These are phyloP conservation scores for Tortricodes alternella DNA, from an alignment of 2,888 invertebrate genomes.

Conservation along the genomic window DNA sequence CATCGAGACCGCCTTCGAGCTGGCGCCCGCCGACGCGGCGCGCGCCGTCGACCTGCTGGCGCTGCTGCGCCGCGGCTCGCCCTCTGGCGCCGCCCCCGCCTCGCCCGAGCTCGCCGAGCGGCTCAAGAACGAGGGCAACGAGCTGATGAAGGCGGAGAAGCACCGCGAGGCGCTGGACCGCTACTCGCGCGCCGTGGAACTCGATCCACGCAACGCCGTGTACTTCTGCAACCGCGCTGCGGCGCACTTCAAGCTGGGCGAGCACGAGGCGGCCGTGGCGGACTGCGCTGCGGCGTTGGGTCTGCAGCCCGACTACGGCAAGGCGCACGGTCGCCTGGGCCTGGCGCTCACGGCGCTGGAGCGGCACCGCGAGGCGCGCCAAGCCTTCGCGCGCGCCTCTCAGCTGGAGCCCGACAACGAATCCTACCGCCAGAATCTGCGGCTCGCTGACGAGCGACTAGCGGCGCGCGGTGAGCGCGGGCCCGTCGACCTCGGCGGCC, in stretches of 20 bases:
- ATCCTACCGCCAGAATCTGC: conserved; percentile 93
- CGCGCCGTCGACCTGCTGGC: conserved; percentile 61
- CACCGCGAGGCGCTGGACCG: conserved; percentile 91
- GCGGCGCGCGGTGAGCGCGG: conserved; percentile 86
- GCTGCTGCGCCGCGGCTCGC: conserved; percentile 51
- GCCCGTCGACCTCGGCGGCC: conserved; percentile 82
- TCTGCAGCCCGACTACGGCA: conserved; percentile 95
- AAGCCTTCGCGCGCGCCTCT: conserved; percentile 93
- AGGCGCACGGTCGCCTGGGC: conserved; percentile 97
- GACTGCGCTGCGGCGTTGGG: conserved; percentile 95
- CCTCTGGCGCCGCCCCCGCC: conserved; percentile 84
- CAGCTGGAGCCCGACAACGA: conserved; percentile 96
- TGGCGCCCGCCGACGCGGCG: conserved; percentile 78
- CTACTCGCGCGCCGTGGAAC: conserved; percentile 94
- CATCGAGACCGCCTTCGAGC: conserved; percentile 93
- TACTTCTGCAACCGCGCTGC: conserved; percentile 99
- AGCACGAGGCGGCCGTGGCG: conserved; percentile 91
- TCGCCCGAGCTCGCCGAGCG: conserved; percentile 86
- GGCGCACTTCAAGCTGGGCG: conserved; percentile 94
- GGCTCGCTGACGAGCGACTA: conserved; percentile 88
- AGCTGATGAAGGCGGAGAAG: conserved; percentile 92
- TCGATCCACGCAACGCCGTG: conserved; percentile 94
- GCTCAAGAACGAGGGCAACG: conserved; percentile 94
- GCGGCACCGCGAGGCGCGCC: conserved; percentile 91
- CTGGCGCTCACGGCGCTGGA: conserved; percentile 93